Percentiles rank a stretch among this genome's conserved stretches.
These are phyloP conservation scores for Hylyphantes graminicola DNA, from an alignment of 1,140 invertebrate genomes.

Conservation along the genomic window DNA sequence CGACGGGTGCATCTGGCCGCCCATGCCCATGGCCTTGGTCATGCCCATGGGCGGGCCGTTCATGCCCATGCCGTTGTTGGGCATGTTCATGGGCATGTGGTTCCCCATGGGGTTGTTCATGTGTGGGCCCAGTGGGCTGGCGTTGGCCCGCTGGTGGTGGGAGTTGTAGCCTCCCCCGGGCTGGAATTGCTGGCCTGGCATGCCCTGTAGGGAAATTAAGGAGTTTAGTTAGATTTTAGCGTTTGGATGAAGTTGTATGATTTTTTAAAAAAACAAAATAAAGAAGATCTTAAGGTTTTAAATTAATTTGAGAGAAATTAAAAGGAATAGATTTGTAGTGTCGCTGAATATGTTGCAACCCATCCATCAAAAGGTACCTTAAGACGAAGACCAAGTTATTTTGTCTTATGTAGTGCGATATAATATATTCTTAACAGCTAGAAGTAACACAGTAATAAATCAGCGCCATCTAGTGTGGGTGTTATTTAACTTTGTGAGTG, in stretches of 20 bases:
- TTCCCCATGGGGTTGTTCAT: constrained; percentile 61
- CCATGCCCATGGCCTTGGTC: constrained; percentile 47
- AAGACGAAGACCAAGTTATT: no score
- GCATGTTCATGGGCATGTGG: constrained; percentile 60
- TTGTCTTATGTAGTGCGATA: no score
- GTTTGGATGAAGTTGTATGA: background rate
- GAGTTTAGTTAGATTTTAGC: background rate
- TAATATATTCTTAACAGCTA: no score
- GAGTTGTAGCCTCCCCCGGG: constrained; percentile 36
- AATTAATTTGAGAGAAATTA: no score
- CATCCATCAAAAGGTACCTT: no score
- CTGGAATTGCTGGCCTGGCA: constrained; percentile 53
- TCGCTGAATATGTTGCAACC: no score
- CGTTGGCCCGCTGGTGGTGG: constrained; percentile 41
- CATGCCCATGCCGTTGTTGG: constrained; percentile 62
- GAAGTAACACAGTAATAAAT: no score
- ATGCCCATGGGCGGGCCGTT: constrained; percentile 63
- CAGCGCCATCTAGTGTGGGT: no score
- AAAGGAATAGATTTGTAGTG: no score
- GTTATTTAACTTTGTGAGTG: no score
- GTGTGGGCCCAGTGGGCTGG: constrained; percentile 54
- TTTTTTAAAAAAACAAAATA: background rate
- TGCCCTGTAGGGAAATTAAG: constrained; percentile 42
- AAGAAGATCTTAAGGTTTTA: background rate
- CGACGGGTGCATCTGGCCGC: constrained; percentile 61